These are phyloP conservation scores for Zaprionus nigranus DNA, from an alignment of 1,140 invertebrate species.

Conservation along the genomic window DNA sequence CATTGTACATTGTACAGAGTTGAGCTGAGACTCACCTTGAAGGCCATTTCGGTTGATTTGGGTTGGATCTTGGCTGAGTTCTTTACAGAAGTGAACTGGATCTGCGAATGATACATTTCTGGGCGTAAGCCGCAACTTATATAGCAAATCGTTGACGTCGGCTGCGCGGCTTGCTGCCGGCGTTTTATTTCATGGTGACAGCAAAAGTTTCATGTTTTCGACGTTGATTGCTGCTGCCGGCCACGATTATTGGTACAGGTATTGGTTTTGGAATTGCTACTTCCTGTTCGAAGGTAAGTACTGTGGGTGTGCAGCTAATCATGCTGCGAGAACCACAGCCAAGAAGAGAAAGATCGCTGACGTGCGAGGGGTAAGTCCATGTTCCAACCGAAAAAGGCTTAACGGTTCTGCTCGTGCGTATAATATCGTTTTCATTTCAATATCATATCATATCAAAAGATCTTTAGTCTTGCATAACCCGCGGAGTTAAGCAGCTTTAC, in stretches of 20 bases:
- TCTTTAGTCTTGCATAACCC: not conserved
- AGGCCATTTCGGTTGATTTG: slow-evolving; percentile 54
- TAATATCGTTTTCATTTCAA: not conserved
- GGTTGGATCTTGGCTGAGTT: slow-evolving; percentile 44
- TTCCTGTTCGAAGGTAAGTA: slow-evolving; percentile 73
- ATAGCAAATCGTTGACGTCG: slow-evolving; percentile 61
- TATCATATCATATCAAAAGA: not conserved
- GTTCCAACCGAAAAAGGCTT: slow-evolving; percentile 12
- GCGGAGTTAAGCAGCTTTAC: not conserved
- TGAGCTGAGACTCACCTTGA: slow-evolving; percentile 61
- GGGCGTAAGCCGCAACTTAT: slow-evolving; percentile 64
- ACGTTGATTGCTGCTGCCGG: slow-evolving; percentile 57
- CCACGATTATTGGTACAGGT: slow-evolving; percentile 33
- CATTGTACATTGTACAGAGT: not conserved
- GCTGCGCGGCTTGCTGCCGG: slow-evolving; percentile 45
- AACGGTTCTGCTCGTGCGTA: slow-evolving; percentile 19
- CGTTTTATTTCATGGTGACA: slow-evolving; percentile 71
- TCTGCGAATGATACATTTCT: slow-evolving; percentile 75
- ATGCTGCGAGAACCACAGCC: slow-evolving; percentile 23
- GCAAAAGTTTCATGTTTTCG: slow-evolving; percentile 60
- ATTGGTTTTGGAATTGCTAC: slow-evolving; percentile 27
- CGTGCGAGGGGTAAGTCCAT: too few relatives aligned
- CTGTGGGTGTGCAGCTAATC: slow-evolving; percentile 67
- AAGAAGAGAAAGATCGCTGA: slow-evolving; percentile 51
- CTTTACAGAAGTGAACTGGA: slow-evolving; percentile 76